phyloP scores from a whole-genome alignment of 2,113 vertebrate genomes.

The Spea multiplicata region DNA sequence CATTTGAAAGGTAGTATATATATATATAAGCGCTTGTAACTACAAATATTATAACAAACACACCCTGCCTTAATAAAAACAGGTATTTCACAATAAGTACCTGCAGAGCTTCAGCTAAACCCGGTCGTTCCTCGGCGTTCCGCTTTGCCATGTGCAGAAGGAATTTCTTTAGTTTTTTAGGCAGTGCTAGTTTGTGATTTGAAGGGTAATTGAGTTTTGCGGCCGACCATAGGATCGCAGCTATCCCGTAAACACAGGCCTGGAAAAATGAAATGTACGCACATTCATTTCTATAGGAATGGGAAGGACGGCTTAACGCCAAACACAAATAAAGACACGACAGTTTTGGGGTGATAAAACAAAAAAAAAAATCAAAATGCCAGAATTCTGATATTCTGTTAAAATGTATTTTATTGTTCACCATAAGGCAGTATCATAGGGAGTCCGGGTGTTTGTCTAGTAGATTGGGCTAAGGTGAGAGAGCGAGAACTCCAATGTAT shows the following conservation, averaged over 20 bases:
- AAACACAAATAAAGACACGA: slow-evolving; percentile 29
- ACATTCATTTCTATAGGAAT: background rate
- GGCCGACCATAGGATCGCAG: slow-evolving; percentile 89
- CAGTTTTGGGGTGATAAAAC: no score
- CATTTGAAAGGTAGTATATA: no score
- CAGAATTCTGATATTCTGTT: no score
- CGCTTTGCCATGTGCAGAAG: slow-evolving; percentile 91
- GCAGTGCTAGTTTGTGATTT: slow-evolving; percentile 82
- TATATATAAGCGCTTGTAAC: no score
- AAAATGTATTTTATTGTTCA: no score
- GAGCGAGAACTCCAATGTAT: no score
- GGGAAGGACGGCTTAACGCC: background rate
- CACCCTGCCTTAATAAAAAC: background rate
- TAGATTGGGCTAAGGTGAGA: no score
- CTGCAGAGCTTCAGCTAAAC: slow-evolving; percentile 75
- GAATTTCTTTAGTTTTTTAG: slow-evolving; percentile 86
- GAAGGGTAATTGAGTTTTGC: slow-evolving; percentile 81
- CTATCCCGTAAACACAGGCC: slow-evolving; percentile 88
- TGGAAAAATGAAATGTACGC: slow-evolving; percentile 51
- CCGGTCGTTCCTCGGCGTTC: slow-evolving; percentile 82
- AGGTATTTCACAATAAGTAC: slow-evolving; percentile 56
- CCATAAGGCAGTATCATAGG: no score
- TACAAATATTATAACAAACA: background rate
- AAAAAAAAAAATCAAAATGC: background rate
- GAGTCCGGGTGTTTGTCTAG: no score